Evolutionary conservation across 2,797 vertebrate species (phyloP), one percentile per base, ranked within the genome.

Genomic region (Chiloscyllium punctatum): DNA sequence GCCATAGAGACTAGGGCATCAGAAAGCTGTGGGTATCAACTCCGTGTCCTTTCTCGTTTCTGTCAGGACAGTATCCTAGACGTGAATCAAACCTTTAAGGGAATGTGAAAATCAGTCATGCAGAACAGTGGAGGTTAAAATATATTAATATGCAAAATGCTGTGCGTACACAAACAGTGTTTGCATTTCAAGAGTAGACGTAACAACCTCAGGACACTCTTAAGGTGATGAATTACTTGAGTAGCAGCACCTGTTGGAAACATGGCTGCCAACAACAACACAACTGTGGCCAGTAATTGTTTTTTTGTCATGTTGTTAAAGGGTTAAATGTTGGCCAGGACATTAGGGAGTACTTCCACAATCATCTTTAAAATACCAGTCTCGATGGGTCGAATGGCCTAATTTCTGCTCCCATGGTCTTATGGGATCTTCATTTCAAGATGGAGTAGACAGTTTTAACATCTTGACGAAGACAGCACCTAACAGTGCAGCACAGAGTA

Each of bases 1-100:
- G 92, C 92, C 92, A 94, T 94, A 72, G 92, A 94, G 92, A 94
- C 92, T 72, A 94, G 69, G 72, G 68, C 92, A 94, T 94, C 92
- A 94, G 92, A 72, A 94, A 69, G 25, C 66, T 72, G 16, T 92
- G 62, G 62, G 0, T 92, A 25, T 68, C 90, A 92, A 68, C 90
- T 92, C 90, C 6, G 90, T n/a, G 30, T 57, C 90, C 62, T 62
- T 92, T 68, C 66, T 37, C 18, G 33, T 6, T 68, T 68, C 33
- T 69, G n/a, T 42, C 66, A 37, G 90, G 33, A 92, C 18, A 68
- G 62, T n/a, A 25, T 68, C 37, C 62, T 90, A 92, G 66, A 33
- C n/a, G 90, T 11, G 8, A 92, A 92, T 92, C 62, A 92, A 92
- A 68, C 90, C 90, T 92, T 62, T 23, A 92, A 91, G 68, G 18